These are phyloP conservation scores for Agrilus biguttatus DNA, from an alignment of 2,888 invertebrate genomes.

Conservation along the genomic window DNA sequence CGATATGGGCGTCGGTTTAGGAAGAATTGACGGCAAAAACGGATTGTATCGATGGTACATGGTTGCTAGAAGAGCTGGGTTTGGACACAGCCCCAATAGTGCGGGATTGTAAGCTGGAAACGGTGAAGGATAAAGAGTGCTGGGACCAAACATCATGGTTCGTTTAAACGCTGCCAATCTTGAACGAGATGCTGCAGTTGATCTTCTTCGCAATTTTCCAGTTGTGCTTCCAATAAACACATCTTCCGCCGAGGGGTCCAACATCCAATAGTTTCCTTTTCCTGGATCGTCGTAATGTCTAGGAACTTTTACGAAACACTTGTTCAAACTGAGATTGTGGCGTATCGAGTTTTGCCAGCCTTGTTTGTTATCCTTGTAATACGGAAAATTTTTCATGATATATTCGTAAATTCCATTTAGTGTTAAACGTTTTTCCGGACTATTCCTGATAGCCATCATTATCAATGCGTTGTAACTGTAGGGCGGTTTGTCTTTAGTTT, in stretches of 20 bases:
- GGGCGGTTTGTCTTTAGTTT: slow-evolving; percentile 83
- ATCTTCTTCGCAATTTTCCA: slow-evolving; percentile 82
- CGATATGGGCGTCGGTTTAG: slow-evolving; percentile 38
- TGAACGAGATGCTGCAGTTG: slow-evolving; percentile 80
- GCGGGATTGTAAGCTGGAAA: slow-evolving; percentile 33
- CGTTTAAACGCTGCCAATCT: slow-evolving; percentile 81
- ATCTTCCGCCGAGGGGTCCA: slow-evolving; percentile 93
- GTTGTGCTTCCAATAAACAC: slow-evolving; percentile 98
- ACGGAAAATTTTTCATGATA: slow-evolving; percentile 97
- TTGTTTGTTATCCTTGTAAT: slow-evolving; percentile 94
- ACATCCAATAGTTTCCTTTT: slow-evolving; percentile 99
- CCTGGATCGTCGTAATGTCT: slow-evolving; percentile 98
- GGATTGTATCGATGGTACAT: slow-evolving; percentile 51
- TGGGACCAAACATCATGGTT: slow-evolving; percentile 53
- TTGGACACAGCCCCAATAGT: slow-evolving; percentile 39
- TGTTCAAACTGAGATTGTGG: slow-evolving; percentile 93
- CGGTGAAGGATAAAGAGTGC: slow-evolving; percentile 33
- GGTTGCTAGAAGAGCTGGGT: slow-evolving; percentile 43
- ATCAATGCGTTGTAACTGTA: slow-evolving; percentile 98
- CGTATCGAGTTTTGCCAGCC: slow-evolving; percentile 99
- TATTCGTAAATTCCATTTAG: slow-evolving; percentile 96
- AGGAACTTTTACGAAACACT: slow-evolving; percentile 96
- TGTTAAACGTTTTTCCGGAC: slow-evolving; percentile 80
- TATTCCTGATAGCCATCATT: slow-evolving; percentile 97
- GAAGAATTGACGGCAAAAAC: slow-evolving; percentile 34